Percentiles rank a stretch among this genome's conserved stretches.
Conservation (phyloP, 1,140 invertebrate genomes). For the Carposina sasakii region DNA sequence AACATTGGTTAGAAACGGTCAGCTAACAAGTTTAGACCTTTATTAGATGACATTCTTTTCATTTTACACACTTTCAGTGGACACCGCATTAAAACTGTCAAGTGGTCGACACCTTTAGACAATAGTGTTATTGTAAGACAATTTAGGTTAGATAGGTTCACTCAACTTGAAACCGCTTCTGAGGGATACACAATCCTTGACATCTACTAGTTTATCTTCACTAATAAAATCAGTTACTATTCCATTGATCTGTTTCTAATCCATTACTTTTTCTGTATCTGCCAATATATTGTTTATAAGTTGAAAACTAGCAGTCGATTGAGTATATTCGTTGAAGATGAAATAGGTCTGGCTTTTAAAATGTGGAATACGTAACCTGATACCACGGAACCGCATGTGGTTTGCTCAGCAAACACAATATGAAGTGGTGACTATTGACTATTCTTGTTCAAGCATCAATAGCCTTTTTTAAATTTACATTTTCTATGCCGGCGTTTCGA, state of each 20-base stretch:
- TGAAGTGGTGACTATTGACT: conserved; percentile 70
- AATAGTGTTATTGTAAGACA: conserved; percentile 55
- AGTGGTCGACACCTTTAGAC: conserved; percentile 53
- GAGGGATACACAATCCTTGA: conserved; percentile 45
- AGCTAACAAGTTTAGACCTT: too few relatives aligned
- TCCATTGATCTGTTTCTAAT: conserved; percentile 12
- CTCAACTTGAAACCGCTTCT: conserved; percentile 52
- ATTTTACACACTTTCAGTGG: too few relatives aligned
- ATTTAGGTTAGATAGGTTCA: conserved; percentile 66
- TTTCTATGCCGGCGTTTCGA: conserved; percentile 49
- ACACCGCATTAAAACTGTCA: conserved; percentile 47
- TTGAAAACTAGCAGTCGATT: conserved; percentile 26
- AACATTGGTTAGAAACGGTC: too few relatives aligned
- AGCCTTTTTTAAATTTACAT: conserved; percentile 61
- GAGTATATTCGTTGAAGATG: background rate
- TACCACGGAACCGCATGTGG: conserved; percentile 56
- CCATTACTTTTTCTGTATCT: conserved; percentile 30
- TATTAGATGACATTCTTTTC: too few relatives aligned
- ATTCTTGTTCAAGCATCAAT: conserved; percentile 61
- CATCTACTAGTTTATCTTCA: conserved; percentile 21
- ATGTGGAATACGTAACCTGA: conserved; percentile 41
- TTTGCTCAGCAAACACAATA: conserved; percentile 65
- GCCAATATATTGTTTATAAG: background rate
- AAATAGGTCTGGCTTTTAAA: conserved; percentile 6
- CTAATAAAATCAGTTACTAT: conserved; percentile 3